These are phyloP conservation scores for Nasonia giraulti DNA, from an alignment of 1,140 invertebrate species.

Conservation along the genomic window DNA sequence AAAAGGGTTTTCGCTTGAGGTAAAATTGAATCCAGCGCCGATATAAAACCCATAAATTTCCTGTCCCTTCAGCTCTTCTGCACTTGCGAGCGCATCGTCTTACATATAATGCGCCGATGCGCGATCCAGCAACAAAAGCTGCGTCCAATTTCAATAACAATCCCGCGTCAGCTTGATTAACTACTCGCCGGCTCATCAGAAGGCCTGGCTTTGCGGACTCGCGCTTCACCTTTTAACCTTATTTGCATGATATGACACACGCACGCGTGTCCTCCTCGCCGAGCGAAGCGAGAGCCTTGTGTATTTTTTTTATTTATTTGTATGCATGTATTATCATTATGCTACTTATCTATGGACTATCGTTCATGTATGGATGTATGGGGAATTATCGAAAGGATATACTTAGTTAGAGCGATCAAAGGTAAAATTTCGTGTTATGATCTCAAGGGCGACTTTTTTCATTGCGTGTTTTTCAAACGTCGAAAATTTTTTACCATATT, in stretches of 20 bases:
- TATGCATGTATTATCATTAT: neutral
- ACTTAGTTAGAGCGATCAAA: too few species aligned
- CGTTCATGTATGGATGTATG: slow-evolving; percentile 9
- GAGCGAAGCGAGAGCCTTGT: neutral
- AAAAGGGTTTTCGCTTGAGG: too few species aligned
- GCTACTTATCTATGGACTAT: neutral
- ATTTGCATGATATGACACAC: neutral
- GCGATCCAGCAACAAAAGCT: slow-evolving; percentile 9
- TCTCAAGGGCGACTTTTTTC: too few species aligned
- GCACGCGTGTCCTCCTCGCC: neutral
- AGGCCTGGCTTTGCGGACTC: slow-evolving; percentile 26
- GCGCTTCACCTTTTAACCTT: neutral
- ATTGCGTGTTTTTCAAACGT: too few species aligned
- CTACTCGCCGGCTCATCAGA: slow-evolving; percentile 9
- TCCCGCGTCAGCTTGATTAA: slow-evolving; percentile 36
- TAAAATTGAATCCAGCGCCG: too few species aligned
- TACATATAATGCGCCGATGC: neutral
- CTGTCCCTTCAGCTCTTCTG: neutral
- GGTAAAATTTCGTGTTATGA: too few species aligned
- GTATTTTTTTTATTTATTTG: neutral
- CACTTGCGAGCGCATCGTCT: slow-evolving; percentile 9
- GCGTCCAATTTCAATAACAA: slow-evolving; percentile 38
- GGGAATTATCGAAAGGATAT: neutral
- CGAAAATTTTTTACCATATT: too few species aligned
- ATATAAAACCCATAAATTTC: neutral